These are phyloP conservation scores for Laticauda laticaudata DNA, from an alignment of 2,113 vertebrate species.

Conservation along the genomic window DNA sequence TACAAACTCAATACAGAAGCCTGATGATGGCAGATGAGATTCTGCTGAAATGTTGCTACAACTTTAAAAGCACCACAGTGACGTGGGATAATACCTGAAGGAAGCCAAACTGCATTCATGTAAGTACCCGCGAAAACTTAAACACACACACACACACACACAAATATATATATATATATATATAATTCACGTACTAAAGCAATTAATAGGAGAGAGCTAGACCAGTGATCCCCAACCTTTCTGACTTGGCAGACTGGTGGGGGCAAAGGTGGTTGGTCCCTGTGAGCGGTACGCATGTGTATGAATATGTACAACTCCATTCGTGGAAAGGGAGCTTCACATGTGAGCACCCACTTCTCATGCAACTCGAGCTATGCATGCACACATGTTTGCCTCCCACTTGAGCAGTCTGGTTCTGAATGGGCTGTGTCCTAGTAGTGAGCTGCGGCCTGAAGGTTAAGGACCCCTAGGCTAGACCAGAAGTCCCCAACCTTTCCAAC, in stretches of 20 bases:
- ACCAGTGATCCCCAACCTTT: not conserved
- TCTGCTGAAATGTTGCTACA: too few relatives aligned
- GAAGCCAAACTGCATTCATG: too few relatives aligned
- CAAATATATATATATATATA: too few relatives aligned
- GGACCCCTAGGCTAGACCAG: not conserved
- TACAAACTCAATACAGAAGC: too few relatives aligned
- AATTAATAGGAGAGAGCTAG: not conserved
- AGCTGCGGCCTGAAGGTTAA: not conserved
- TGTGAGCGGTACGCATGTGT: not conserved
- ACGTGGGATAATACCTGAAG: too few relatives aligned
- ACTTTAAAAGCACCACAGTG: too few relatives aligned
- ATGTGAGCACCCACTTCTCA: not conserved
- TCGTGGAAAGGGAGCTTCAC: not conserved
- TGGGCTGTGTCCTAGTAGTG: not conserved
- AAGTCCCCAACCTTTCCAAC: not conserved
- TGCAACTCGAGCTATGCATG: not conserved
- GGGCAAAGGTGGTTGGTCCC: not conserved
- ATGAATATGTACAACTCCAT: not conserved
- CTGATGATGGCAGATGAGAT: too few relatives aligned
- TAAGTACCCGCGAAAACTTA: too few relatives aligned
- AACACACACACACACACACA: too few relatives aligned
- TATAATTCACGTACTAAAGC: not conserved
- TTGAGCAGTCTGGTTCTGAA: not conserved
- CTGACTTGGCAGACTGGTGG: not conserved
- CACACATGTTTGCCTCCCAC: fast-evolving